Conservation (phyloP, 2,888 invertebrate genomes). For the Lochmaea crataegi region DNA sequence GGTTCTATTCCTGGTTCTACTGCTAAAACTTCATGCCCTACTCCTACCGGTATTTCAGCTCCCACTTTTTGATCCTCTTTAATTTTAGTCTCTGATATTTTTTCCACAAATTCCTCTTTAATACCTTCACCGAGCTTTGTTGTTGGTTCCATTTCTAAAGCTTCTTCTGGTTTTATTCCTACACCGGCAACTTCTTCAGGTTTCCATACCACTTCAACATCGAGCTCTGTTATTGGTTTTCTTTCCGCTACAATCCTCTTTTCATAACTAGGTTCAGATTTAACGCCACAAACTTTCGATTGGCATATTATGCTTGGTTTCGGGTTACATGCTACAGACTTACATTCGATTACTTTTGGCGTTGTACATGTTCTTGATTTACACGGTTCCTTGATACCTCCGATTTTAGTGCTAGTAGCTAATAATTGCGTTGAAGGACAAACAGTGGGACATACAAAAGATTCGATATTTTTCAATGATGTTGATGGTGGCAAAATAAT, state of each 20-base stretch:
- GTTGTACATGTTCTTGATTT: background rate
- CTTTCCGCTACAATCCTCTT: background rate
- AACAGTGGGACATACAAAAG: too few relatives aligned
- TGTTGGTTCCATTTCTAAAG: background rate
- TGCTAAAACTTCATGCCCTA: too few relatives aligned
- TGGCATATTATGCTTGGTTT: slow-evolving; percentile 1
- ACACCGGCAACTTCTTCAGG: background rate
- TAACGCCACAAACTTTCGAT: background rate
- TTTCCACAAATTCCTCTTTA: too few relatives aligned
- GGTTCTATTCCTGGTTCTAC: background rate
- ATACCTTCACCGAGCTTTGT: background rate
- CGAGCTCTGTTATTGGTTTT: background rate
- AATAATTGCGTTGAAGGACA: background rate
- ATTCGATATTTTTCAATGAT: background rate
- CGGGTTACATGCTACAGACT: background rate
- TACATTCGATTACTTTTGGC: background rate
- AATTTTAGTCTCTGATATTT: too few relatives aligned
- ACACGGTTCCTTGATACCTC: background rate
- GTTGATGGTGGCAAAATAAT: background rate
- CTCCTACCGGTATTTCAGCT: too few relatives aligned
- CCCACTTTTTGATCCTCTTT: too few relatives aligned
- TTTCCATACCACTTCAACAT: background rate
- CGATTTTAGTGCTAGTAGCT: background rate
- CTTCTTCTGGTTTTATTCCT: background rate
- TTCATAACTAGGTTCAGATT: background rate